A percentile compares a stretch with the other conserved stretches of the same genome.
Conservation (phyloP, 2,888 invertebrate genomes). For the Ernsta delagoae region DNA sequence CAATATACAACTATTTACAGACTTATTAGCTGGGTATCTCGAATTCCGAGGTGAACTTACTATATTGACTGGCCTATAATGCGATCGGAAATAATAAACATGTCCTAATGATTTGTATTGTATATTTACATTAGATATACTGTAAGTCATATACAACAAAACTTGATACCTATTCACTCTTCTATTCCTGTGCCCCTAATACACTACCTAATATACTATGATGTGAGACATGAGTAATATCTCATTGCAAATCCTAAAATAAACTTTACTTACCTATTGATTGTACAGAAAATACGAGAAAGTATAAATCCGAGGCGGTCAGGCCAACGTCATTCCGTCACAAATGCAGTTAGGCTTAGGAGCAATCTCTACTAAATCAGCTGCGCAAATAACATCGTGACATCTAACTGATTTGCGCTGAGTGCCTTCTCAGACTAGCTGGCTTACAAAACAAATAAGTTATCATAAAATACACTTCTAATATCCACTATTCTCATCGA, state of each 20-base stretch:
- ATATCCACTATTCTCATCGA: background rate
- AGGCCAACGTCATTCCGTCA: conserved; percentile 43
- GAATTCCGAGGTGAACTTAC: too few species aligned
- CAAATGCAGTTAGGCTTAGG: conserved; percentile 69
- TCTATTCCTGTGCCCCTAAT: too few species aligned
- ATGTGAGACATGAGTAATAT: too few species aligned
- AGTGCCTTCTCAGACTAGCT: conserved; percentile 24
- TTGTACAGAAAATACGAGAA: conserved; percentile 12
- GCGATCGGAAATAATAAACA: too few species aligned
- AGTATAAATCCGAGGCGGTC: conserved; percentile 16
- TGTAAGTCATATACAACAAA: too few species aligned
- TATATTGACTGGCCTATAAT: too few species aligned
- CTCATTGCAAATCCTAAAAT: background rate
- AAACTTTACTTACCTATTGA: background rate
- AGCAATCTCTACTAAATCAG: conserved; percentile 68
- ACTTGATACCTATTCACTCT: too few species aligned
- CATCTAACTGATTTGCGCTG: conserved; percentile 56
- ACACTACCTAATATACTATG: too few species aligned
- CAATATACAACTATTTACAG: too few species aligned
- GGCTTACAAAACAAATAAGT: conserved; percentile 48
- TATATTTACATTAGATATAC: too few species aligned
- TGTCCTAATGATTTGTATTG: too few species aligned
- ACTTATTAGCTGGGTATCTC: too few species aligned
- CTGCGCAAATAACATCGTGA: conserved; percentile 56
- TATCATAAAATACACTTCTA: background rate